These are phyloP conservation scores for Chironomus tepperi DNA, from an alignment of 1,140 invertebrate genomes.

Conservation along the genomic window DNA sequence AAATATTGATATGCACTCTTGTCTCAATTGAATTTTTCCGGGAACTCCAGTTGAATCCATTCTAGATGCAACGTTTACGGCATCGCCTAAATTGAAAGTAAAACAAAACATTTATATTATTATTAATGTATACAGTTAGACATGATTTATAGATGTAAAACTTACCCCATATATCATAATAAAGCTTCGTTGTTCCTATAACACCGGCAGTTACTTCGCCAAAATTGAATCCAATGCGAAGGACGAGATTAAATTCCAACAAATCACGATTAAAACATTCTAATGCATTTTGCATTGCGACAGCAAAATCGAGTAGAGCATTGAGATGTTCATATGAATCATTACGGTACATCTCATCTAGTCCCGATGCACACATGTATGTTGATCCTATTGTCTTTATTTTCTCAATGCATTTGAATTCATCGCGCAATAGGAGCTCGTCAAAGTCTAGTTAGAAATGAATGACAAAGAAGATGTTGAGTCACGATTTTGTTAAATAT, in stretches of 20 bases:
- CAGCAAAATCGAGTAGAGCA: constrained; percentile 78
- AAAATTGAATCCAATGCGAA: constrained; percentile 74
- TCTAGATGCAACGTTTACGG: constrained; percentile 91
- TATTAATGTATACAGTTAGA: background rate
- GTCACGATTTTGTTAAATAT: background rate
- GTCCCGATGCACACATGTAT: constrained; percentile 93
- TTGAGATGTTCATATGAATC: constrained; percentile 70
- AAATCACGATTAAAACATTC: constrained; percentile 81
- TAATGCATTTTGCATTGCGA: constrained; percentile 78
- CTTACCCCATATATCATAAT: constrained; percentile 96
- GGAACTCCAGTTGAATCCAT: constrained; percentile 90
- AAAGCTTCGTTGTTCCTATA: constrained; percentile 90
- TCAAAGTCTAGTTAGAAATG: constrained; percentile 65
- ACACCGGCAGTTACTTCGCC: constrained; percentile 93
- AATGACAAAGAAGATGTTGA: background rate
- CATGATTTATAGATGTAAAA: background rate
- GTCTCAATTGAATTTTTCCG: constrained; percentile 78
- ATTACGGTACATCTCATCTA: constrained; percentile 65
- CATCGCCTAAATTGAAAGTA: constrained; percentile 48
- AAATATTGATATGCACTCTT: constrained; percentile 58
- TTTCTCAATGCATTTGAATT: constrained; percentile 89
- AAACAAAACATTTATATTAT: background rate
- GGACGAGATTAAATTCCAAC: constrained; percentile 80
- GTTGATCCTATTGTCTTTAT: constrained; percentile 97
- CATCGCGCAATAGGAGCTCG: constrained; percentile 69